Conservation (phyloP, 2,888 invertebrate genomes). For the Geophilus truncorum region DNA sequence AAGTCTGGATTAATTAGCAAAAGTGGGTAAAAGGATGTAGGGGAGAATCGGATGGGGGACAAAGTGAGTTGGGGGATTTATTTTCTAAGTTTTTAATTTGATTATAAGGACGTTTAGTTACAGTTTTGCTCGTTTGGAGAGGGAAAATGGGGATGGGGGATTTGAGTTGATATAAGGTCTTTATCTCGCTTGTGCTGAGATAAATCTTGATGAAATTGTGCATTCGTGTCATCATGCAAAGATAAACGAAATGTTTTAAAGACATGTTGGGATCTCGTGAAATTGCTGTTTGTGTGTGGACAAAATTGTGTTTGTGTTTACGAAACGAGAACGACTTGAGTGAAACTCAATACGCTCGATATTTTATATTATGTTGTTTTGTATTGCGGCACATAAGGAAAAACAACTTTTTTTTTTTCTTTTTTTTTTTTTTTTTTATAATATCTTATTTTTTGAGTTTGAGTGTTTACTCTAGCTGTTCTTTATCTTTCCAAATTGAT, state of each 20-base stretch:
- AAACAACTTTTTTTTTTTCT: no score
- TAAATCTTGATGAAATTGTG: not conserved
- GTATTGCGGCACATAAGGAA: no score
- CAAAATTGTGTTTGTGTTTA: no score
- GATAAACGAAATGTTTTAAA: not conserved
- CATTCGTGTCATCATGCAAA: not conserved
- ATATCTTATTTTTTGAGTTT: no score
- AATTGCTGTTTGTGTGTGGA: no score
- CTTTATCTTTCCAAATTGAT: no score
- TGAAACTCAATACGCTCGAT: not conserved
- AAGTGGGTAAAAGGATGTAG: not conserved
- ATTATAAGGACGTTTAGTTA: not conserved
- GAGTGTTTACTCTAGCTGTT: no score
- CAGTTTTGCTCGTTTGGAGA: not conserved
- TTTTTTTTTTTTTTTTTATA: no score
- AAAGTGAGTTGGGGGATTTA: not conserved
- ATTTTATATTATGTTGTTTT: no score
- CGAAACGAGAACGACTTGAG: no score
- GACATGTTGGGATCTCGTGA: not conserved
- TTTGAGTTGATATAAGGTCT: not conserved
- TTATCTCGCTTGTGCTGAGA: not conserved
- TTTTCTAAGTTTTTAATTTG: not conserved
- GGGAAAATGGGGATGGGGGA: not conserved
- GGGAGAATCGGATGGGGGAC: not conserved
- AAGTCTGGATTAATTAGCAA: conserved; percentile 10